Conservation (phyloP, 2,888 invertebrate genomes). For the Noctua pronuba region DNA sequence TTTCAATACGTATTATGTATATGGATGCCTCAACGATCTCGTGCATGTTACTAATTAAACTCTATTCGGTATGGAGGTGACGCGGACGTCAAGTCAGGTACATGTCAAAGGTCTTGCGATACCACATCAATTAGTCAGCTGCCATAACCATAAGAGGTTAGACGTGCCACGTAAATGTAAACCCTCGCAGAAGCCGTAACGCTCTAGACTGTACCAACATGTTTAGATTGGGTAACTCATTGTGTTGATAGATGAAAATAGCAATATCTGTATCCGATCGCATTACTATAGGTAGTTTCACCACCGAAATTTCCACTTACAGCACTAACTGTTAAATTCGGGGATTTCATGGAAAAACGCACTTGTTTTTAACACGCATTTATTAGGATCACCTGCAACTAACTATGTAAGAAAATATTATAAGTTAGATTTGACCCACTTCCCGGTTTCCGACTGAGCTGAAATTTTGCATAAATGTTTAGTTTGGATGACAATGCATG, state of each 20-base stretch:
- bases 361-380: background rate
- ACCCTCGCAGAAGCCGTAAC: background rate
- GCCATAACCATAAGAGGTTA: background rate
- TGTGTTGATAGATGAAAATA: background rate
- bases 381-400: background rate
- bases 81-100: background rate
- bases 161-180: background rate
- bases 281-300: background rate
- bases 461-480: background rate
- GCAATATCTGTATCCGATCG: background rate
- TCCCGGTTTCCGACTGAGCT: background rate
- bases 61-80: background rate
- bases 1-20: background rate
- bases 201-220: background rate
- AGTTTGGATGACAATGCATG: no score
- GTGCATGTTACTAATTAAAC: background rate
- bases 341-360: background rate
- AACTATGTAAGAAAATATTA: background rate
- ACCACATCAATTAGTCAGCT: slow-evolving; percentile 13
- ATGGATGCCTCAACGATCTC: background rate
- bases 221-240: background rate
- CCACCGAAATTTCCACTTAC: no score
- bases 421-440: background rate
- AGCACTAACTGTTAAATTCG: background rate
- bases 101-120: background rate